Conservation (phyloP, 1,140 invertebrate genomes). For the Idris sp. region DNA sequence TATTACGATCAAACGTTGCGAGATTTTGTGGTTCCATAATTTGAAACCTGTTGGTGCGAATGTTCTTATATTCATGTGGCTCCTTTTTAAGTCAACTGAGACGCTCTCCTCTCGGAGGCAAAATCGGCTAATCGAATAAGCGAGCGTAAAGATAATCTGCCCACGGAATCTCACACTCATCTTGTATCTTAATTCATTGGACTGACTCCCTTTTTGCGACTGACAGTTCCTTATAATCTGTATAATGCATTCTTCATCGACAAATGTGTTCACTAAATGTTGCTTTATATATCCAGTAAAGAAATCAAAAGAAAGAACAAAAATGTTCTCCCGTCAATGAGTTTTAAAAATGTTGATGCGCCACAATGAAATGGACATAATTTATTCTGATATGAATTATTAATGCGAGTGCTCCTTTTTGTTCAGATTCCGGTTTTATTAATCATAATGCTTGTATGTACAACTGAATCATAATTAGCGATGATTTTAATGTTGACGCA, state of each 20-base stretch:
- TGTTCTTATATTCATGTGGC: constrained; percentile 23
- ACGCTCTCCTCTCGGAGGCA: constrained; percentile 54
- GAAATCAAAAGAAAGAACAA: constrained; percentile 32
- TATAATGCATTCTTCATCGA: constrained; percentile 65
- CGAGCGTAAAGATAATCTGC: constrained; percentile 63
- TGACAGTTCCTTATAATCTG: constrained; percentile 67
- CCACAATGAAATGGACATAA: constrained; percentile 35
- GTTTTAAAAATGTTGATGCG: constrained; percentile 34
- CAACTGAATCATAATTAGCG: constrained; percentile 27
- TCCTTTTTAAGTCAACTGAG: constrained; percentile 46
- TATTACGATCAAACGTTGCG: constrained; percentile 52
- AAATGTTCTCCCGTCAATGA: constrained; percentile 43
- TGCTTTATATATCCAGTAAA: constrained; percentile 34
- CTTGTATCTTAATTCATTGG: constrained; percentile 66
- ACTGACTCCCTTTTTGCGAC: constrained; percentile 43
- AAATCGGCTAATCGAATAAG: constrained; percentile 66
- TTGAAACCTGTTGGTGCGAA: constrained; percentile 55
- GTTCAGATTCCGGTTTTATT: constrained; percentile 5
- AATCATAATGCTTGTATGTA: not conserved
- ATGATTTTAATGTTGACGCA: constrained; percentile 13
- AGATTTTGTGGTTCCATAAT: constrained; percentile 59
- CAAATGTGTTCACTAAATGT: constrained; percentile 58
- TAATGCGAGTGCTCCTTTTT: constrained; percentile 20
- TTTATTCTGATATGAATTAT: constrained; percentile 47
- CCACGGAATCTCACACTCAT: constrained; percentile 54